phyloP scores from a whole-genome alignment of 2,888 invertebrate genomes.

The Lacanobia wlatinum region DNA sequence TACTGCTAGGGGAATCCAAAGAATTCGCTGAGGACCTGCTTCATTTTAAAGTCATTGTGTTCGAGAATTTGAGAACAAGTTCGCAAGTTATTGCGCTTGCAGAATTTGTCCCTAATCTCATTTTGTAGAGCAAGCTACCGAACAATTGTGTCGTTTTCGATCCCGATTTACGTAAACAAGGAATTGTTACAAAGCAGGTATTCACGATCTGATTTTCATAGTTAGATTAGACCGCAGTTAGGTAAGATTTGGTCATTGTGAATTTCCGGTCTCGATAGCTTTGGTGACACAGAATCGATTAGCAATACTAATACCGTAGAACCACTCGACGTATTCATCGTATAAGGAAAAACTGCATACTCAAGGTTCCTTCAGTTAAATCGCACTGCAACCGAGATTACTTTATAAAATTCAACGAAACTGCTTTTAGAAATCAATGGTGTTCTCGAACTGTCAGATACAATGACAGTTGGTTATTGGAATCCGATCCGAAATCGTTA shows the following conservation, averaged over 20 bases:
- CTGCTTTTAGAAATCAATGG: constrained; percentile 43
- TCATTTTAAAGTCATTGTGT: constrained; percentile 54
- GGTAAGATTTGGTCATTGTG: constrained; percentile 40
- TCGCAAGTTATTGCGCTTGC: constrained; percentile 46
- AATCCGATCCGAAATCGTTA: constrained; percentile 56
- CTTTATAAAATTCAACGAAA: constrained; percentile 12
- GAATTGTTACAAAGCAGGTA: constrained; percentile 15
- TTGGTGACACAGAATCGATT: constrained; percentile 45
- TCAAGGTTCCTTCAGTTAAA: constrained; percentile 13
- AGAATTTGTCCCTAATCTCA: constrained; percentile 33
- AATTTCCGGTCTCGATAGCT: constrained; percentile 57
- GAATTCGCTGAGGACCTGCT: constrained; percentile 43
- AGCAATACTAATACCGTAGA: constrained; percentile 30
- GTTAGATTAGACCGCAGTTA: constrained; percentile 34
- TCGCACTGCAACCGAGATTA: constrained; percentile 17
- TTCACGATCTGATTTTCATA: constrained; percentile 41
- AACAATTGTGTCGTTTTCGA: constrained; percentile 31
- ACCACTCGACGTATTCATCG: constrained; percentile 19
- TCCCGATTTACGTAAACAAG: constrained; percentile 15
- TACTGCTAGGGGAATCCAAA: constrained; percentile 34
- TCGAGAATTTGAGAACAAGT: constrained; percentile 47
- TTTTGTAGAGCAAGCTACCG: constrained; percentile 22
- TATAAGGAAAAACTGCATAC: constrained; percentile 39
- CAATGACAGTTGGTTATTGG: constrained; percentile 59
- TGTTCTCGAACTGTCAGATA: constrained; percentile 57